Conservation (phyloP, 1,140 invertebrate species). For the Paraescarpia echinospica region DNA sequence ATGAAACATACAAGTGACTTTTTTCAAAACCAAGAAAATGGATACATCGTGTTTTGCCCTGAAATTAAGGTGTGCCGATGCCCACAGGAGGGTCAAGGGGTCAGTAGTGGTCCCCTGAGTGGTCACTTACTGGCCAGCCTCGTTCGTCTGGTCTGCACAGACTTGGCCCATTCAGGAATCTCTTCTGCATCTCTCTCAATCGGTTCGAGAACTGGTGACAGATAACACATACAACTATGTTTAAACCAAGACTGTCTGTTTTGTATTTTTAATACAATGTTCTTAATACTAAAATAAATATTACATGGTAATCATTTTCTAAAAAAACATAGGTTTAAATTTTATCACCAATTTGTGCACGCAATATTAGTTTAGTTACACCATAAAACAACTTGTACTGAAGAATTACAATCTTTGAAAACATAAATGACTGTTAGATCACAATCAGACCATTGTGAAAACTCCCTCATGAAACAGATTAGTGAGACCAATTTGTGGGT, state of each 20-base stretch:
- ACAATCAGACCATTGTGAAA: too few species aligned
- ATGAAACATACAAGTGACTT: too few species aligned
- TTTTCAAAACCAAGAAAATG: too few species aligned
- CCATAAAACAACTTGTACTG: not conserved
- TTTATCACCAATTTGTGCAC: not conserved
- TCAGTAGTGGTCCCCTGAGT: not conserved
- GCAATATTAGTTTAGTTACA: not conserved
- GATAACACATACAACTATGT: not conserved
- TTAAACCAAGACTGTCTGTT: not conserved
- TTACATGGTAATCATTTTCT: not conserved
- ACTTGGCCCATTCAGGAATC: not conserved
- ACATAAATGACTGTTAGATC: not conserved
- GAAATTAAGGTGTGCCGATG: too few species aligned
- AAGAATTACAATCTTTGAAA: not conserved
- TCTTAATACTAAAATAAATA: too few species aligned
- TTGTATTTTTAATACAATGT: too few species aligned
- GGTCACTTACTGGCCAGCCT: not conserved
- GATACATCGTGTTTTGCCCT: too few species aligned
- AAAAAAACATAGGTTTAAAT: not conserved
- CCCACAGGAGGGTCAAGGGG: too few species aligned
- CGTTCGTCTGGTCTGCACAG: not conserved
- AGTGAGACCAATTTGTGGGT: too few species aligned
- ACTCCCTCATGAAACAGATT: too few species aligned
- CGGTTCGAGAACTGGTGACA: not conserved
- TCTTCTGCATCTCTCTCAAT: not conserved